phyloP scores from a whole-genome alignment of 2,797 vertebrate genomes.

The Poecilia wingei region DNA sequence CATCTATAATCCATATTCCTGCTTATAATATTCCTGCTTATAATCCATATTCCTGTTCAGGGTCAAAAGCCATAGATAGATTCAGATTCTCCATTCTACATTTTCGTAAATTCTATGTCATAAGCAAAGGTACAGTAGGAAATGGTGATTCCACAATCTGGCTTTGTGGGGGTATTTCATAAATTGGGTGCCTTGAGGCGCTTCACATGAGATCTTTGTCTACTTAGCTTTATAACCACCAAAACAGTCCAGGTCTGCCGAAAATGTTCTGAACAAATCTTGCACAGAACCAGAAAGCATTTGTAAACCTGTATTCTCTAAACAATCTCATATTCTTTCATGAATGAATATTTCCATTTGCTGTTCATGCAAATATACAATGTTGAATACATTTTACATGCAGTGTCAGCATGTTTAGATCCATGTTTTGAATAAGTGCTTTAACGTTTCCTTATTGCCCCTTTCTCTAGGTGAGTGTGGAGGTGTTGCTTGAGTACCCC shows the following conservation, averaged over 20 bases:
- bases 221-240: too few relatives aligned
- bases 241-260: background rate
- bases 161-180: too few relatives aligned
- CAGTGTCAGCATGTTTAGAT: background rate
- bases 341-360: background rate
- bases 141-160: too few relatives aligned
- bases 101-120: too few relatives aligned
- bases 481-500: constrained; percentile 97
- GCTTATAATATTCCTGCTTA: background rate
- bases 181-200: too few relatives aligned
- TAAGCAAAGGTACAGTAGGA: too few relatives aligned
- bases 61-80: too few relatives aligned
- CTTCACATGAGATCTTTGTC: too few relatives aligned
- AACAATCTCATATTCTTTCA: background rate
- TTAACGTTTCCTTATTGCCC: background rate
- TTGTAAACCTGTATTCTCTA: background rate
- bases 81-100: too few relatives aligned
- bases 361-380: background rate
- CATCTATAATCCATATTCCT: background rate
- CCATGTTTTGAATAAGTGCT: background rate
- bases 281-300: background rate
- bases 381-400: background rate
- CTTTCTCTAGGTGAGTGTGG: constrained; percentile 90
- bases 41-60: background rate
- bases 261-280: background rate